phyloP scores from a whole-genome alignment of 2,888 invertebrate genomes.

The Eristalis pertinax region DNA sequence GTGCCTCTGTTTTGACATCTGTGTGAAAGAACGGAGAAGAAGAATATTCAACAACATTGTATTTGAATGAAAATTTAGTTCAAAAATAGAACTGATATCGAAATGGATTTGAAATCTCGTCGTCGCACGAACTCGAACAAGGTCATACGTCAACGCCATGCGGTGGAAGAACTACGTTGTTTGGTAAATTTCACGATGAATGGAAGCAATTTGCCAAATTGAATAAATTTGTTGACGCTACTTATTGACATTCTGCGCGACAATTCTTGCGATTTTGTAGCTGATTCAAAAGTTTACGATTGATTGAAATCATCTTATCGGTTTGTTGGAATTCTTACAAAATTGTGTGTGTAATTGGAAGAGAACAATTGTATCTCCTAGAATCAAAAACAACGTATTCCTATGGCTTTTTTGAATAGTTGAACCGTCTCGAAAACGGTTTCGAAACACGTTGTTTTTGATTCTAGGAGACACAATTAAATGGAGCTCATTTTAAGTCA shows the following conservation, averaged over 20 bases:
- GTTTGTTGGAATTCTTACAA: neutral
- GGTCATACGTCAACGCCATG: neutral
- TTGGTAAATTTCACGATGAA: neutral
- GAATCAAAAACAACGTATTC: too few species aligned
- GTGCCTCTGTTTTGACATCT: neutral
- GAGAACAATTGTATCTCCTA: too few species aligned
- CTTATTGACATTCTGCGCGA: neutral
- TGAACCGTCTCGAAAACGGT: too few species aligned
- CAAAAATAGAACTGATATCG: neutral
- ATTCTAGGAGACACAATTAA: too few species aligned
- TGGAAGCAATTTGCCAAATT: neutral
- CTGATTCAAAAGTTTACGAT: neutral
- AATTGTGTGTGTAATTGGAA: too few species aligned
- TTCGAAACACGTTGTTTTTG: too few species aligned
- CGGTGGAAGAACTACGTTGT: neutral
- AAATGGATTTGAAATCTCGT: neutral
- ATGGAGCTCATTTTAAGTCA: too few species aligned
- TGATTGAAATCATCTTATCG: neutral
- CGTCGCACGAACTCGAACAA: neutral
- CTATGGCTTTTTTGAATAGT: too few species aligned
- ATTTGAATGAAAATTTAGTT: neutral
- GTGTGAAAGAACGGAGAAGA: neutral
- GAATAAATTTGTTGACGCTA: neutral
- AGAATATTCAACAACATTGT: neutral
- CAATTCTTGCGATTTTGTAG: neutral